Evolutionary conservation across 2,888 invertebrate genomes (phyloP).

Genomic region (Tetragnatha montana): DNA sequence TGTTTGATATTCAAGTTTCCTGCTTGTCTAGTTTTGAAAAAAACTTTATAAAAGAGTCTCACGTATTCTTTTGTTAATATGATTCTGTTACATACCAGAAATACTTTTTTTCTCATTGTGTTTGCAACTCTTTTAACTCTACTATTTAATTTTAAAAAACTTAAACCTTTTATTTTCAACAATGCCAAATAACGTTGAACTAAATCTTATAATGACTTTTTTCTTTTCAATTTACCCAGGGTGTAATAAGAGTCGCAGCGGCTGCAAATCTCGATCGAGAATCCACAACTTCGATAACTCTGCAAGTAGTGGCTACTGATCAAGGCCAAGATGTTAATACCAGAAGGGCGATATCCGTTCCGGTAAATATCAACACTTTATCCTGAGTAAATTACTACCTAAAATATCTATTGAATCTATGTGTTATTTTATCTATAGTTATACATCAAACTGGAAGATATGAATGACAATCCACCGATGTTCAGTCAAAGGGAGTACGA

Average conservation of each 20-base stretch:
- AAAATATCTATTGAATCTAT: not conserved
- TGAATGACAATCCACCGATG: conserved; percentile 91
- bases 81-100: too few species aligned
- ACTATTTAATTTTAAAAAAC: not conserved
- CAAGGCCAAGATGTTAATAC: conserved; percentile 80
- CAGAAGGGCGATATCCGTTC: conserved; percentile 84
- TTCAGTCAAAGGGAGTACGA: conserved; percentile 87
- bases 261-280: conserved; percentile 88
- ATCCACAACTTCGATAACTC: conserved; percentile 81
- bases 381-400: too few species aligned
- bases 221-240: conserved; percentile 76
- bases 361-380: conserved; percentile 78
- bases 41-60: too few species aligned
- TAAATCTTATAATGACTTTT: not conserved
- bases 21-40: too few species aligned
- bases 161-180: not conserved
- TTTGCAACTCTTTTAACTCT: too few species aligned
- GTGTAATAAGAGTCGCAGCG: conserved; percentile 85
- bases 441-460: conserved; percentile 81
- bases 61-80: too few species aligned
- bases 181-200: too few species aligned
- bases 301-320: conserved; percentile 89
- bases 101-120: too few species aligned
- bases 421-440: conserved; percentile 41
- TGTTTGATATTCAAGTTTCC: too few species aligned